phyloP scores from a whole-genome alignment of 2,113 vertebrate genomes.

The Oceanodroma tethys region DNA sequence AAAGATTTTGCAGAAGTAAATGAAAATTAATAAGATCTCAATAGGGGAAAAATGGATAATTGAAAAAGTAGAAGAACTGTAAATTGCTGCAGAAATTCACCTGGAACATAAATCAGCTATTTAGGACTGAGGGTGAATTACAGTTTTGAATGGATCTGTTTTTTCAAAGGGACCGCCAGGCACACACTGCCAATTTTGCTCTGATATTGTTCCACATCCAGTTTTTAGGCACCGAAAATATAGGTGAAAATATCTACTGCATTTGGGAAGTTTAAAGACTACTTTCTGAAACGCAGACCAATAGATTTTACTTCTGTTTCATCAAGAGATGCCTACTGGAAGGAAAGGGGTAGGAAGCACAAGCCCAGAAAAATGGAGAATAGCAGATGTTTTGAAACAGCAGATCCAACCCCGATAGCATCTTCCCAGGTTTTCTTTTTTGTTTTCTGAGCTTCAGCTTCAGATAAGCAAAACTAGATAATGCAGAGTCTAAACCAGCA shows the following conservation, averaged over 20 bases:
- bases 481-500: neutral
- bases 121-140: conserved; percentile 22
- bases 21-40: conserved; percentile 52
- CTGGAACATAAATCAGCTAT: conserved; percentile 39
- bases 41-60: conserved; percentile 49
- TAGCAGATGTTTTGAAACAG: neutral
- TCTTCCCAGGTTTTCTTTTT: neutral
- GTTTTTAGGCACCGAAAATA: neutral
- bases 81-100: conserved; percentile 51
- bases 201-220: neutral
- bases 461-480: neutral
- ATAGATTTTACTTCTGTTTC: neutral
- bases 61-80: conserved; percentile 35
- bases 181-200: neutral
- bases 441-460: neutral
- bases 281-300: neutral
- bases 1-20: conserved; percentile 48
- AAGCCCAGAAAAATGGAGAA: neutral
- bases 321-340: neutral
- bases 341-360: neutral
- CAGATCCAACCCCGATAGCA: neutral
- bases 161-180: neutral
- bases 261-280: conserved; percentile 4
- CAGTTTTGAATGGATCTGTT: neutral
- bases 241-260: neutral